These are phyloP conservation scores for Anorthoa munda DNA, from an alignment of 2,888 invertebrate species.

Conservation along the genomic window DNA sequence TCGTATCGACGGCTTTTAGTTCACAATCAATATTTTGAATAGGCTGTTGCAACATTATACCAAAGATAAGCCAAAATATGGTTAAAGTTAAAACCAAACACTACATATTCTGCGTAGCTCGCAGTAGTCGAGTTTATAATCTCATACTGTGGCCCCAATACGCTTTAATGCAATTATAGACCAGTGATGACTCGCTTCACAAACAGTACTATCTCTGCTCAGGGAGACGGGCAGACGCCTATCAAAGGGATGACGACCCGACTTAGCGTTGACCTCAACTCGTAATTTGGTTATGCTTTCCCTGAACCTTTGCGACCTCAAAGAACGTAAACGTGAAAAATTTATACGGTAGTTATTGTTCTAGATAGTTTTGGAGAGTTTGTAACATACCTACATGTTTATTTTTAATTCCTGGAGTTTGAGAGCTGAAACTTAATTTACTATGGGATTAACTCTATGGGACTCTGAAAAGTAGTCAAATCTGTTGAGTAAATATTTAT, in stretches of 20 bases:
- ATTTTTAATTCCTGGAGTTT: background rate
- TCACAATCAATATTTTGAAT: too few relatives aligned
- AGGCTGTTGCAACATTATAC: too few relatives aligned
- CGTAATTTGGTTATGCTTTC: constrained; percentile 63
- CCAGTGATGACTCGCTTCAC: constrained; percentile 31
- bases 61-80: background rate
- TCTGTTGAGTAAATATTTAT: too few relatives aligned
- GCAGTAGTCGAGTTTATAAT: constrained; percentile 39
- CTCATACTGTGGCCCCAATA: constrained; percentile 49
- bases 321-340: constrained; percentile 11
- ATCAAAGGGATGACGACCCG: constrained; percentile 56
- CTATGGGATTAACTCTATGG: too few relatives aligned
- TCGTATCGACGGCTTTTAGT: too few relatives aligned
- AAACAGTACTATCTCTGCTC: constrained; percentile 39
- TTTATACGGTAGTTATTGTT: background rate
- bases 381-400: background rate
- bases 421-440: too few relatives aligned
- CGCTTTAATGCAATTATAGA: constrained; percentile 61
- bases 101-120: constrained; percentile 10
- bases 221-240: constrained; percentile 23
- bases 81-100: background rate
- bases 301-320: constrained; percentile 61
- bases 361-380: background rate
- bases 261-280: constrained; percentile 58
- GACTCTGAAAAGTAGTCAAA: too few relatives aligned